These are phyloP conservation scores for Craniophora ligustri DNA, from an alignment of 2,888 invertebrate species.

Conservation along the genomic window DNA sequence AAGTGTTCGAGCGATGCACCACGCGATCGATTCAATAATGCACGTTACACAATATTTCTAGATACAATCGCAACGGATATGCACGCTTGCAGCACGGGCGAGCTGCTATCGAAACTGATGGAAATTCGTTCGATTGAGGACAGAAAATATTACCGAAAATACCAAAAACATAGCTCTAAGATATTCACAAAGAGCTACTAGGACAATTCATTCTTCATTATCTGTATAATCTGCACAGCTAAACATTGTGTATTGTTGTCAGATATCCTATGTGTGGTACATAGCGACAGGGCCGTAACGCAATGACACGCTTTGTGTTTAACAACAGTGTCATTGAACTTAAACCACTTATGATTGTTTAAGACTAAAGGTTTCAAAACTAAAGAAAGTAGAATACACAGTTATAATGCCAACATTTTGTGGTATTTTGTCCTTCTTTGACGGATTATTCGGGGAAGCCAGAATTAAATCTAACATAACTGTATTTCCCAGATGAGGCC, in stretches of 20 bases:
- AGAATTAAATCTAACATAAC: neutral
- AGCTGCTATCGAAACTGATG: constrained; percentile 11
- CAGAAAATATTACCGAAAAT: too few species aligned
- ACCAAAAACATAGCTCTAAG: too few species aligned
- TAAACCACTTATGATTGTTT: constrained; percentile 23
- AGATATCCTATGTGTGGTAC: neutral
- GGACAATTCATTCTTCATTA: neutral
- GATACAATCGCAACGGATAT: constrained; percentile 42
- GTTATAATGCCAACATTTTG: neutral
- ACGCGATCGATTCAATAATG: constrained; percentile 32
- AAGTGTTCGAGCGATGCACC: constrained; percentile 15
- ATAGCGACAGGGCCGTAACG: constrained; percentile 10
- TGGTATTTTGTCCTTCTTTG: neutral
- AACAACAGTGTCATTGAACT: constrained; percentile 41
- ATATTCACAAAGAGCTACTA: neutral
- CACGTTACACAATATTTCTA: constrained; percentile 32
- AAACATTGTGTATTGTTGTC: neutral
- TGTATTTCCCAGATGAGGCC: neutral
- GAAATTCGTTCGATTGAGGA: too few species aligned
- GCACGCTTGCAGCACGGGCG: constrained; percentile 17
- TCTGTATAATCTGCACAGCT: neutral
- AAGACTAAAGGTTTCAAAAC: constrained; percentile 24
- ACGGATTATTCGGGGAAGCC: neutral
- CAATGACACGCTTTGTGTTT: constrained; percentile 15
- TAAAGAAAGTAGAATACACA: too few species aligned